These are phyloP conservation scores for Coptodon rendalli DNA, from an alignment of 2,113 vertebrate species.

Conservation along the genomic window DNA sequence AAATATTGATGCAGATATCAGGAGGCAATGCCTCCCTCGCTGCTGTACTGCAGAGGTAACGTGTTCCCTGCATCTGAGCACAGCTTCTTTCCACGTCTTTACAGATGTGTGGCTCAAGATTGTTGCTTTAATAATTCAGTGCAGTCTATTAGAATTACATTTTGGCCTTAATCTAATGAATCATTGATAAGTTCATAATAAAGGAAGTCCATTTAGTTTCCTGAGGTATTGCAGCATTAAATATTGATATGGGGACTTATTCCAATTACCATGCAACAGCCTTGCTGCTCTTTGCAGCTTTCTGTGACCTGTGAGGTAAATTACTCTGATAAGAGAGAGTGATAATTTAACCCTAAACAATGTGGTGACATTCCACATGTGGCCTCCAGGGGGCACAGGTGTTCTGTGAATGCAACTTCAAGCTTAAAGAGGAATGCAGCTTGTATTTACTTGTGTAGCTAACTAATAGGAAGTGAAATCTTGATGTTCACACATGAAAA, in stretches of 20 bases:
- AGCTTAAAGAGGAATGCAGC: neutral
- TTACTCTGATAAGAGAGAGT: neutral
- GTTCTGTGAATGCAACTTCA: neutral
- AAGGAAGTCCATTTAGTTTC: conserved; percentile 47
- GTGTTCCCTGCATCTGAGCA: neutral
- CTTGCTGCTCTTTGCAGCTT: conserved; percentile 28
- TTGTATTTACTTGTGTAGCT: neutral
- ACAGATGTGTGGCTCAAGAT: conserved; percentile 8
- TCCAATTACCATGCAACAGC: conserved; percentile 28
- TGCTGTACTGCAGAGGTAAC: neutral
- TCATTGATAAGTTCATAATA: conserved; percentile 64
- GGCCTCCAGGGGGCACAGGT: conserved; percentile 32
- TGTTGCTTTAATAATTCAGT: conserved; percentile 63
- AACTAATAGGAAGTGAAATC: neutral
- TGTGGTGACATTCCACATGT: neutral
- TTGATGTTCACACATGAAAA: neutral
- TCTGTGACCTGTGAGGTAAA: conserved; percentile 45
- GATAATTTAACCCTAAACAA: neutral
- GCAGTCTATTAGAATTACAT: conserved; percentile 46
- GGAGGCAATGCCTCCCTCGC: neutral
- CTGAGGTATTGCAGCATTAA: conserved; percentile 47
- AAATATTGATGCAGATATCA: conserved; percentile 14
- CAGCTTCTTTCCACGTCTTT: neutral
- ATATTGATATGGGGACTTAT: conserved; percentile 52
- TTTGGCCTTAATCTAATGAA: conserved; percentile 57